These are phyloP conservation scores for Gallinago stenura DNA, from an alignment of 2,797 vertebrate species.

Conservation along the genomic window DNA sequence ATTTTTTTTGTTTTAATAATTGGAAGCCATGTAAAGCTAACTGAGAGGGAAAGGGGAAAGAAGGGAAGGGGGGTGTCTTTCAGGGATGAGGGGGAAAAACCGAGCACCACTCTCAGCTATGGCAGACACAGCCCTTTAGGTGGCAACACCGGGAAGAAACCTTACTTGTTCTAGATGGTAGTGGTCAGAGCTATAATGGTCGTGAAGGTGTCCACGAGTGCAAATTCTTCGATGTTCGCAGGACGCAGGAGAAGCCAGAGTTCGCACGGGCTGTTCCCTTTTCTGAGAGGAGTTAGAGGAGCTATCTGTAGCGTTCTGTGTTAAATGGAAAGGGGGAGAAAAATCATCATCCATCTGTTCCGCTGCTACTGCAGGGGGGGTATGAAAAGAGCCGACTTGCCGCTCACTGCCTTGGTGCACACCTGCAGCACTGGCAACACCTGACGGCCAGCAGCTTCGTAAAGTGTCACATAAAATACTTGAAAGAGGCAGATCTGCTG, in stretches of 20 bases:
- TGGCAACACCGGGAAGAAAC: background rate
- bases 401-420: fast-evolving
- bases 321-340: background rate
- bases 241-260: constrained; percentile 89
- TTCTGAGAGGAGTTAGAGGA: constrained; percentile 98
- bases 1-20: background rate
- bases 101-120: background rate
- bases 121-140: background rate
- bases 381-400: background rate
- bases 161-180: constrained; percentile 94
- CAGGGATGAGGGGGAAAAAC: background rate
- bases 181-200: constrained; percentile 90
- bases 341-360: background rate
- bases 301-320: constrained; percentile 95
- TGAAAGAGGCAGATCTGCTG: constrained; percentile 17
- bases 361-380: background rate
- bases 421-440: background rate
- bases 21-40: background rate
- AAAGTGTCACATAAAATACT: background rate
- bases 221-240: constrained; percentile 90
- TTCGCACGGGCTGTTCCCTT: constrained; percentile 88
- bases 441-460: background rate
- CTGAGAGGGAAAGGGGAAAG: background rate
- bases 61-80: background rate
- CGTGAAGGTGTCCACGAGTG: constrained; percentile 88